Evolutionary conservation across 2,888 invertebrate species (phyloP), one percentile per base, ranked within the genome.

Genomic region (Monochamus alternatus): DNA sequence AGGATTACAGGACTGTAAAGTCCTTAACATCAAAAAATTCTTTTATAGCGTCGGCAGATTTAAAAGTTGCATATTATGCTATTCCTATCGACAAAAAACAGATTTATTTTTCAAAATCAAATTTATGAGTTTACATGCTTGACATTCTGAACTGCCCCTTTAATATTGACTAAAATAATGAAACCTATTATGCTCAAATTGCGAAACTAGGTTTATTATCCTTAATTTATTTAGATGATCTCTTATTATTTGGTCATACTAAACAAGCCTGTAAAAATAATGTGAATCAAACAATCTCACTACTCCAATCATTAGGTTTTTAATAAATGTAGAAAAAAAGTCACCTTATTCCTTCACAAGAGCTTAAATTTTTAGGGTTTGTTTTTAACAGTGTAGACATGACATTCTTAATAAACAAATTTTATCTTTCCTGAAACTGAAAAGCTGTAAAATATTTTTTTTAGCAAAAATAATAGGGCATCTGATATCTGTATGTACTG

Each of bases 161-260:
- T 12, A 0, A 10, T 70, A 4, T 74, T 76, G 31, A 74, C 70
- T 10, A 74, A 66, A 47, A 3, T 59, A 3, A 10, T 67, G 31
- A 73, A 67, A 60, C 73, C 73, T 3, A 3, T 67, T 32, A 12
- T 72, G 65, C 22, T 47, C 12, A 14, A 58, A 47, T 43, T 73
- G 5, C 62, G 72, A 55, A 14, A 12, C 12, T 55, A 7, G 38
- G 55, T n/a, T 5, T 72, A 32, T 51, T 38, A 14, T 22, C 22
- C 22, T 74, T 74, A 3, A 51, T 44, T 4, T 74, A 74, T 31
- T 64, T 74, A n/a, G 74, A 74, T 70, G 74, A 74, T 69, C 60
- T 52, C n/a, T 52, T 32, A 9, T 0, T 74, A 22, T 52, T 73
- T 47, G 65, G 73, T 14, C 38, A 73, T 32, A 55, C 73, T n/a